Conservation (phyloP, 2,797 vertebrate genomes). For the Diceros bicornis region DNA sequence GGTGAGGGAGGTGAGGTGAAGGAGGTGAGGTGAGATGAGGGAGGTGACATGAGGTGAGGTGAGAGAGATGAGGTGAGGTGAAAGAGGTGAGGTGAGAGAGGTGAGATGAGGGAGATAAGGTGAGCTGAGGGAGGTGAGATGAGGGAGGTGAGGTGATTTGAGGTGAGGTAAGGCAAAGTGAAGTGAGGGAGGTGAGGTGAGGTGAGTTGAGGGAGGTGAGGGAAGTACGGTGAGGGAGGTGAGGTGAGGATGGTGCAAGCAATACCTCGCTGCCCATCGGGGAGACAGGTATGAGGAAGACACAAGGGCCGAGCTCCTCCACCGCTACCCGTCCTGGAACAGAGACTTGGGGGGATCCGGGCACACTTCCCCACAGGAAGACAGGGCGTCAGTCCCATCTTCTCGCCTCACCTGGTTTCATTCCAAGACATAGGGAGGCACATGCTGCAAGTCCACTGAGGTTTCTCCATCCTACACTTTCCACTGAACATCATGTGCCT, state of each 20-base stretch:
- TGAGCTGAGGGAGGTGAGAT: not conserved
- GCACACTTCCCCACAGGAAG: no score
- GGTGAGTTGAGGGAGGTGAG: not conserved
- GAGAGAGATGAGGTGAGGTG: not conserved
- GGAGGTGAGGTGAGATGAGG: not conserved
- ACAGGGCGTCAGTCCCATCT: no score
- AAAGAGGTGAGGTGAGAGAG: accelerated
- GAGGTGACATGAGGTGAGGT: accelerated
- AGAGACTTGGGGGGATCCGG: no score
- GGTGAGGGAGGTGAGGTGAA: not conserved
- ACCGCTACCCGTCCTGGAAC: accelerated
- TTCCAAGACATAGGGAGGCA: not conserved
- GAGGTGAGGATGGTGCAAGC: accelerated
- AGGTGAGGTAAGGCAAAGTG: no score
- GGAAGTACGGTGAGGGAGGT: no score
- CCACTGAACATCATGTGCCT: conserved; percentile 55
- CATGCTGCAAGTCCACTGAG: accelerated
- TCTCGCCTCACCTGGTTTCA: not conserved
- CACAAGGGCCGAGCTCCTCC: no score
- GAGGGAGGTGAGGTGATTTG: accelerated
- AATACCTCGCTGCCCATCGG: not conserved
- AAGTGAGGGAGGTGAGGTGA: not conserved
- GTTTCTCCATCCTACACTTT: conserved; percentile 52
- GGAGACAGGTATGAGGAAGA: no score
- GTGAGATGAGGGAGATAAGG: accelerated